Evolutionary conservation across 2,888 invertebrate genomes (phyloP), one percentile per base, ranked within the genome.

Genomic region (Gymnocheta viridis): DNA sequence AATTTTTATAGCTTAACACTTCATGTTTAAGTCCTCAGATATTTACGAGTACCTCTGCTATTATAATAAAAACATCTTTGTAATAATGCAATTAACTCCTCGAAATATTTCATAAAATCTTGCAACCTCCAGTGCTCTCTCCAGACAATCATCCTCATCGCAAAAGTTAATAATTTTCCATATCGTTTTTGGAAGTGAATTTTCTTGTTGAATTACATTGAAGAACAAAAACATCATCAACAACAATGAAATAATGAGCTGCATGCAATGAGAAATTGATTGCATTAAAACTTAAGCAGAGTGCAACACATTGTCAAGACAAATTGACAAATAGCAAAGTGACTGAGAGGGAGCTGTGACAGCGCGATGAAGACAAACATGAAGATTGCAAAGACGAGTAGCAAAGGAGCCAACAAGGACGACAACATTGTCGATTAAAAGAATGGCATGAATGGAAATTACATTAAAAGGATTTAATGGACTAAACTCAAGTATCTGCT

Each of bases 191-290:
- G 29, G 29, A 17, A 67, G 49, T 49, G 38, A 67, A 77, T 19
- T 27, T 72, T 44, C 72, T 38, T 56, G 47, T 49, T 66, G 56
- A 66, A 38, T 49, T 58, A 49, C 49, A 73, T 73, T 67, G 60
- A 58, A 41, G 2, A 41, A 54, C 1, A 60, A 35, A 49, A 66
- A 49, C 6, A 47, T 56, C n/a, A 66, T 24, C 56, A 66, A 49
- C 56, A 47, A 67, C 77, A 77, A 66, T 58, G 44, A 73, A 60
- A 73, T 78, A 74, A 82, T 69, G 62, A 82, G 73, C 79, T 70
- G 73, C 79, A 64, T 38, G 73, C 67, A 74, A 69, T 74, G 78
- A 78, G 70, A 79, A 82, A 82, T 79, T 82, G 73, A 79, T 74
- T 74, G 79, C 70, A 82, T 82, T 82, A 82, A 79, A 74, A 70